Evolutionary conservation across 2,113 vertebrate genomes (phyloP), one percentile per base, ranked within the genome.

Genomic region (Dipodomys spectabilis): DNA sequence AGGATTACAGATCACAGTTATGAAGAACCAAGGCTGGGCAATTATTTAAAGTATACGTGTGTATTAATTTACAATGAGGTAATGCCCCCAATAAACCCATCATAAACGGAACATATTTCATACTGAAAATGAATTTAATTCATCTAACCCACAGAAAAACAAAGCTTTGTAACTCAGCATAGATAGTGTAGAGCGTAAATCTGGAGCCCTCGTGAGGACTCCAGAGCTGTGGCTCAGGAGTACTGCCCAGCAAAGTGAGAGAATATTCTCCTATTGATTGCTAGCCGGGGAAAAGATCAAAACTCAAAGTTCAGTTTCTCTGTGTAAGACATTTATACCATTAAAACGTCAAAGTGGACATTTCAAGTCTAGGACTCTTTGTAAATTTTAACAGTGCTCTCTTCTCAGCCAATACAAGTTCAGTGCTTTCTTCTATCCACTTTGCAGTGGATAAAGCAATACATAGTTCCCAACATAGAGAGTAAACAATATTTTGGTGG

Each of bases 401-500:
- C 23, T 91, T 94, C 32, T 67, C 57, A 77, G 18, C 4, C 28
- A 74, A 75, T 67, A 69, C 30, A 4, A 71, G 5, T 84, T 72
- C 7, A 81, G 6, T 44, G 57, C 1, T 44, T 86, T 91, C 9
- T 9, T 80, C 80, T 5, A 80, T 39, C 25, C n/a, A 53, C 8
- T 69, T 39, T 5, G 19, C 90, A 88, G 91, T 67, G 39, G 39
- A 39, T 32, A 71, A 78, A 10, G 15, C 10, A 45, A 84, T 44
- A 65, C 13, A 25, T 15, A 53, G 18, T 18, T 60, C 35, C 74
- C 6, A 57, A 77, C 75, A 82, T 73, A 92, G 79, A 91, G 69
- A 93, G 19, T 78, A 88, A 95, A 85, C 20, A 79, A 44, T 45
- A 78, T 39, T 82, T 93, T 60, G 57, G 44, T 92, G 60, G 18